Base-by-base conservation (phyloP, 2,888 invertebrate species). In the Neoaliturus tenellus region DNA sequence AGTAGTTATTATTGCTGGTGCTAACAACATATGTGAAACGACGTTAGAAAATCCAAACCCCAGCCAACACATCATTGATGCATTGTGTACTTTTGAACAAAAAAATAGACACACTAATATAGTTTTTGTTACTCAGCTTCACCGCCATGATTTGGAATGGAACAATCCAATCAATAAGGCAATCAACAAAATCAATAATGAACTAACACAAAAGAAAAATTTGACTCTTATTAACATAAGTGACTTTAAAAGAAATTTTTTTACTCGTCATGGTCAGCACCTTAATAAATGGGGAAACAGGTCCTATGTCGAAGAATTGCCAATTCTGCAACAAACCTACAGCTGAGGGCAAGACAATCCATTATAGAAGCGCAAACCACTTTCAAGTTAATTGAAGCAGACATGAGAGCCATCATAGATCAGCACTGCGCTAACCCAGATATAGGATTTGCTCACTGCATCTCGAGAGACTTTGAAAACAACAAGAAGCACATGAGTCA, bases 1-100 rank as follows among this genome's bases (percentile, higher is more conserved):
- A 14, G 62, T 62, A 3, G 62, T 62, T 28, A 62, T 62, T 62
- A 62, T 31, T 62, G 62, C 10, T 62, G 62, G 62, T 28, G 62
- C 62, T 17, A 62, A 62, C n/a, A 31, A 62, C 12, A 62, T 62
- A 28, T 25, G 28, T 25, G 28, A 62, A 28, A 23, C 17, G 2
- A 44, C 44, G 17, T 12, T 2, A 14, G 55, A 55, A 23, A 55
- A 62, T 14, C 62, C 28, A 62, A 4, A 28, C 3, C 4, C 62
- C 12, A 1, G 1, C 8, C 4, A 28, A 12, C 0, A 28, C 5
- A 62, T 62, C 14, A 5, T 17, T 62, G 62, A 62, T 5, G 1
- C 62, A 20, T 25, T 58, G 17, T 14, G 12, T 3, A 62, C 28
- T 0, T 62, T 62, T 62, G 28, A 12, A 1, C 10, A 3, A 17